Percentiles rank a stretch among this genome's conserved stretches.
Conservation (phyloP, 2,888 invertebrate genomes). For the Athripsodes cinereus region DNA sequence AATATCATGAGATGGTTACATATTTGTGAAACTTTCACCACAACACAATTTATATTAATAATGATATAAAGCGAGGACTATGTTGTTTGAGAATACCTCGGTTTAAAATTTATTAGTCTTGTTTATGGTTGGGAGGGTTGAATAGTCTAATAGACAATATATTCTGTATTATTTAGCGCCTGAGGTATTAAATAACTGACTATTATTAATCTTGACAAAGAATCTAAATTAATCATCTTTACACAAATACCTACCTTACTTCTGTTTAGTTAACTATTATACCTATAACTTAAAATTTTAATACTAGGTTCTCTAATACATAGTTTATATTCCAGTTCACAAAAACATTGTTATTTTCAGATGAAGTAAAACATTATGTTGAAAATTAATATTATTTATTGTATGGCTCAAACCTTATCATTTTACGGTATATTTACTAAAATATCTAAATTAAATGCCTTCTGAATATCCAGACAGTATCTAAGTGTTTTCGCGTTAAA, state of each 20-base stretch:
- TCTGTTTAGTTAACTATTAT: too few species aligned
- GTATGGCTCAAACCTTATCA: too few species aligned
- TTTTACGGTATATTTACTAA: too few species aligned
- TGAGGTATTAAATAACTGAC: neutral
- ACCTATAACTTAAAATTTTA: too few species aligned
- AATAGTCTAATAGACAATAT: neutral
- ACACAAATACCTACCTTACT: neutral
- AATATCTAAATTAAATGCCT: too few species aligned
- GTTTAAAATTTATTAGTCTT: neutral
- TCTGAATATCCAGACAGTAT: too few species aligned
- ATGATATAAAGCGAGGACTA: neutral
- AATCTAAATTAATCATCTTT: neutral
- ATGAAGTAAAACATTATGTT: too few species aligned
- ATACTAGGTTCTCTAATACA: too few species aligned
- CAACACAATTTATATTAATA: neutral
- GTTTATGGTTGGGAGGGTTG: neutral
- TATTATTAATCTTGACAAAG: constrained; percentile 2
- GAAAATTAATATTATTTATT: too few species aligned
- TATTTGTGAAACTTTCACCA: neutral
- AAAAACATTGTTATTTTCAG: too few species aligned
- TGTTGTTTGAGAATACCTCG: neutral
- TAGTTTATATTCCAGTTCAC: too few species aligned
- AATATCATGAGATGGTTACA: neutral
- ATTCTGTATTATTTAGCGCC: neutral
- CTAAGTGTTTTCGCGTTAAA: too few species aligned